These are phyloP conservation scores for Cettia cetti DNA, from an alignment of 2,113 vertebrate genomes.

Conservation along the genomic window DNA sequence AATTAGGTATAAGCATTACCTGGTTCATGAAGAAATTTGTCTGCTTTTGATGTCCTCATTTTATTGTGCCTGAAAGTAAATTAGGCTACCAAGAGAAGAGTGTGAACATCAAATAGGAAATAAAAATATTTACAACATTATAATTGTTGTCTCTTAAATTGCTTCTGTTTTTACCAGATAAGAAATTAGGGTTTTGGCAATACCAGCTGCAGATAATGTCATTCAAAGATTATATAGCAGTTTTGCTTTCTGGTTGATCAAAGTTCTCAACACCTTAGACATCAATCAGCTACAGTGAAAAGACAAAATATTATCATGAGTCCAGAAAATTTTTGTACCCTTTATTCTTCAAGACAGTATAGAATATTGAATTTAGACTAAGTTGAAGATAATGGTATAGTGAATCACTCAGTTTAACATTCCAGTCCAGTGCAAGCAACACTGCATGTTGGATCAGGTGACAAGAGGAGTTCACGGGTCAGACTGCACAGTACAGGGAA, in stretches of 20 bases:
- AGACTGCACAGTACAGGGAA: not conserved
- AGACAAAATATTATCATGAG: not conserved
- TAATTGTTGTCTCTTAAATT: not conserved
- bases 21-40: not conserved
- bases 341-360: not conserved
- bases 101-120: not conserved
- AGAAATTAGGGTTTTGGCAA: not conserved
- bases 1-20: not conserved
- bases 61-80: not conserved
- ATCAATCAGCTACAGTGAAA: not conserved
- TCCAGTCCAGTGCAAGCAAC: not conserved
- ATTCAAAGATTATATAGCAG: not conserved
- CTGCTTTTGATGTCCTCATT: not conserved
- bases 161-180: not conserved
- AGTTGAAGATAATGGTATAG: not conserved
- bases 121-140: not conserved
- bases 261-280: not conserved
- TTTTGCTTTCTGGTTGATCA: not conserved
- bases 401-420: not conserved
- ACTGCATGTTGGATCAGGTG: not conserved
- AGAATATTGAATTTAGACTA: not conserved
- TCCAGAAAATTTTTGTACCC: not conserved
- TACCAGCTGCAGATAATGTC: not conserved
- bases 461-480: not conserved
- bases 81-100: not conserved